phyloP scores from a whole-genome alignment of 2,797 vertebrate species.

The Eulemur rubriventer region DNA sequence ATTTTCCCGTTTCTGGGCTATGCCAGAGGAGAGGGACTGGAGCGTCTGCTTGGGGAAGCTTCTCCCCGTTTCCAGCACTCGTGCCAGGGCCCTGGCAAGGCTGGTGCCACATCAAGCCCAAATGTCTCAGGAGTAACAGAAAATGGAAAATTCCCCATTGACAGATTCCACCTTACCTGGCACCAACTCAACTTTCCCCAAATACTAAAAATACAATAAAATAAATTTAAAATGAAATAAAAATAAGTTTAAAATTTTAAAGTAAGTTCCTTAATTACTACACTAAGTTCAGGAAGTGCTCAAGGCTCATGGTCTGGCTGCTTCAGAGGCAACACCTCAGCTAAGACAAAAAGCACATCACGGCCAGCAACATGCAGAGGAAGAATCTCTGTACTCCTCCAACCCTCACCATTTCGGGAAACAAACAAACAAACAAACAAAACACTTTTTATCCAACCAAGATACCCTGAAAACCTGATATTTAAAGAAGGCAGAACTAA shows the following conservation, averaged over 20 bases:
- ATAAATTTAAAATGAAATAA: neutral
- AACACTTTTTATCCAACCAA: neutral
- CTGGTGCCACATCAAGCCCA: neutral
- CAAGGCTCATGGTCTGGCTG: neutral
- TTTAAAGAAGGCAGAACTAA: neutral
- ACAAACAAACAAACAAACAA: neutral
- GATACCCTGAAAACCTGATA: neutral
- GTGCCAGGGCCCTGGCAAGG: neutral
- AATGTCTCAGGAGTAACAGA: neutral
- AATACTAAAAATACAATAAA: neutral
- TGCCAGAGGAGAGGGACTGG: neutral
- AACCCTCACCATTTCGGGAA: too few relatives aligned
- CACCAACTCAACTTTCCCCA: neutral
- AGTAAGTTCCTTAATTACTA: neutral
- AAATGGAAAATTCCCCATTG: neutral
- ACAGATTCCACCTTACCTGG: neutral
- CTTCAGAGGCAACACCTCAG: neutral
- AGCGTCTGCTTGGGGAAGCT: neutral
- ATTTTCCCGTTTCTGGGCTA: neutral
- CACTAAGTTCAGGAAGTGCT: neutral
- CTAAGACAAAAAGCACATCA: neutral
- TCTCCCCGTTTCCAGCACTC: accelerated
- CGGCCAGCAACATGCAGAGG: neutral
- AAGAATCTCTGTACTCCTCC: too few relatives aligned
- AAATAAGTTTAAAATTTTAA: neutral